These are phyloP conservation scores for Dendroctonus ponderosae DNA, from an alignment of 1,140 invertebrate genomes.

Conservation along the genomic window DNA sequence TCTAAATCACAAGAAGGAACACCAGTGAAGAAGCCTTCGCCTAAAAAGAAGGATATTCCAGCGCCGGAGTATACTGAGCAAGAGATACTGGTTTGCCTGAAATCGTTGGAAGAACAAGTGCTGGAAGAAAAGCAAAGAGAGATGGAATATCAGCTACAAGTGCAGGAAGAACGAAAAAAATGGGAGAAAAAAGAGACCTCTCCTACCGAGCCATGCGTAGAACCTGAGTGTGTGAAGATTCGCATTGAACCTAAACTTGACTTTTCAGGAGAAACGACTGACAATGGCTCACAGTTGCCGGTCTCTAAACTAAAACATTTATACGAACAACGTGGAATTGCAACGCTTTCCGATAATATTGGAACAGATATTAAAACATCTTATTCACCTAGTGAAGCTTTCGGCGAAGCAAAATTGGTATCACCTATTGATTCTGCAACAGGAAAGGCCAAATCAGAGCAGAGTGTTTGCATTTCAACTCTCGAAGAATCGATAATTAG, in stretches of 20 bases:
- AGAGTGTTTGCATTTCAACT: background rate
- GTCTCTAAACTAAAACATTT: slow-evolving; percentile 10
- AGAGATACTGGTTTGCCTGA: slow-evolving; percentile 35
- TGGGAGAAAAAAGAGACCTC: background rate
- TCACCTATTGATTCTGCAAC: slow-evolving; percentile 40
- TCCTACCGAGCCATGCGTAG: slow-evolving; percentile 26
- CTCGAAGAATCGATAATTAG: background rate
- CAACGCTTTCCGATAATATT: background rate
- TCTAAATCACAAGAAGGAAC: slow-evolving; percentile 44
- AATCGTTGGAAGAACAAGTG: slow-evolving; percentile 34
- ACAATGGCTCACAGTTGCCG: background rate
- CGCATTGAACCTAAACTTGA: slow-evolving; percentile 25
- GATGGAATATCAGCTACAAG: slow-evolving; percentile 7
- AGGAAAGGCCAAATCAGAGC: slow-evolving; percentile 3
- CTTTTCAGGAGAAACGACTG: background rate
- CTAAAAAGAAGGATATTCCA: slow-evolving; percentile 15
- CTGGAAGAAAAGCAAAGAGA: slow-evolving; percentile 23
- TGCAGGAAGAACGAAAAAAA: slow-evolving; percentile 2
- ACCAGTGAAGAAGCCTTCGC: slow-evolving; percentile 35
- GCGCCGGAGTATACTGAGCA: slow-evolving; percentile 35
- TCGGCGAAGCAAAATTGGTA: slow-evolving; percentile 36
- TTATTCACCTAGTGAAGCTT: background rate
- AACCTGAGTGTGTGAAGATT: slow-evolving; percentile 37
- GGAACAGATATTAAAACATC: background rate
- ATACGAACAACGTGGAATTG: slow-evolving; percentile 2